Base-by-base conservation (phyloP, 2,113 vertebrate genomes). In the Hippocampus guttulatus region DNA sequence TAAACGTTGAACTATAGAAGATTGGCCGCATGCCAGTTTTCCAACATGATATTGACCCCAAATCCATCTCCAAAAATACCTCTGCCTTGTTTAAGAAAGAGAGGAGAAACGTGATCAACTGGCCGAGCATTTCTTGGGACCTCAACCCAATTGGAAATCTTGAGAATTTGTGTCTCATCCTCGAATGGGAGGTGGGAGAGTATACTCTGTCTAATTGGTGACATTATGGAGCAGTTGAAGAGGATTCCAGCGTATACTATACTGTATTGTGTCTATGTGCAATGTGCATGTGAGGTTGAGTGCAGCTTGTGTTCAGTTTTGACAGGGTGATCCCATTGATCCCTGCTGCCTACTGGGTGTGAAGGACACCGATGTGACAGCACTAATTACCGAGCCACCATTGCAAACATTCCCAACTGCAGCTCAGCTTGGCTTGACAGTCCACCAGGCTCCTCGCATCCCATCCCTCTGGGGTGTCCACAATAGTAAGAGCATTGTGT, bases 301-400 rank as follows among this genome's bases (percentile, higher is more conserved):
- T 60, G 33, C 38, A 49, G 43, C 21, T 23, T 61, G 33, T 67
- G 57, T 40, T 62, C 58, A 27, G 38, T 55, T 78, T 80, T 68
- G 84, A 75, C 69, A 63, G 69, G 71, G 68, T 25, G 40, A 75
- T 68, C 72, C 67, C 76, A 91, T 91, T 57, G 87, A 91, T 89
- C 62, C 77, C 64, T 75, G 72, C 84, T 88, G 81, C 64, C 87
- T 80, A 89, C 79, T 86, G 90, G 83, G 87, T 90, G 90, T 92
- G 91, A 89, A 90, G 91, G 90, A 81, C 89, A 92, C 87, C 63
- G 83, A 84, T 88, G 84, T 92, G 92, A 93, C 90, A 89, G 87
- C 61, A 61, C 84, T 89, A 90, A 91, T 92, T 91, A 90, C 83
- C 80, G 76, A 89, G 85, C 80, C 78, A 76, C 67, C 1, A 8